These are phyloP conservation scores for Rhinatrema bivittatum DNA, from an alignment of 2,797 vertebrate species.

Conservation along the genomic window DNA sequence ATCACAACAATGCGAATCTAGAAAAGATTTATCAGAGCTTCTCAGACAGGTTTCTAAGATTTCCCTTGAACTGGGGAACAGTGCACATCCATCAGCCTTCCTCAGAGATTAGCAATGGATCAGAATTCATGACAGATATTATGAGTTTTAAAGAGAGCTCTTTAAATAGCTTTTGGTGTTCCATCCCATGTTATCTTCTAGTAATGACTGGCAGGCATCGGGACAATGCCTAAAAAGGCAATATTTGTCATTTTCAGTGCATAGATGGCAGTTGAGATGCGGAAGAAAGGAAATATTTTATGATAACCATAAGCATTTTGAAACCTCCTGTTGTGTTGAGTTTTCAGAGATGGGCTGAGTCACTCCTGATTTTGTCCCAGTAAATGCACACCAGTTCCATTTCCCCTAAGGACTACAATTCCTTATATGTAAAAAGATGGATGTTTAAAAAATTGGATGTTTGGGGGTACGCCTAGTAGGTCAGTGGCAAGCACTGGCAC, in stretches of 20 bases:
- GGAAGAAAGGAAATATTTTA: too few relatives aligned
- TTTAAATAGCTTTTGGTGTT: slow-evolving; percentile 13
- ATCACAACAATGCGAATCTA: slow-evolving; percentile 22
- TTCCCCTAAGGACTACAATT: too few relatives aligned
- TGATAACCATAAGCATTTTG: too few relatives aligned
- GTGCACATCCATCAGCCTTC: slow-evolving; percentile 13
- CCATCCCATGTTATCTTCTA: slow-evolving; percentile 11
- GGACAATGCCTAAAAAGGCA: slow-evolving; percentile 21
- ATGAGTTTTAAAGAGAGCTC: slow-evolving; percentile 20
- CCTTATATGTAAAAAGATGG: too few relatives aligned
- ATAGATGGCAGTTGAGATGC: slow-evolving; percentile 15
- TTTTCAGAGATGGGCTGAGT: too few relatives aligned
- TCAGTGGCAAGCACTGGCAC: too few relatives aligned
- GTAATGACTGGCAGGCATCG: slow-evolving; percentile 20
- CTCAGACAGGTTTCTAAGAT: slow-evolving; percentile 11
- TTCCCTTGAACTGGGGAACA: slow-evolving; percentile 5
- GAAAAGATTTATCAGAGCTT: slow-evolving; percentile 32
- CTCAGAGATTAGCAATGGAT: slow-evolving; percentile 1
- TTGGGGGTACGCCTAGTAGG: too few relatives aligned
- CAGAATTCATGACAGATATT: slow-evolving; percentile 12
- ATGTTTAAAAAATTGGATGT: too few relatives aligned
- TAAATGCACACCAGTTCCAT: too few relatives aligned
- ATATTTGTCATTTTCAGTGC: slow-evolving; percentile 16
- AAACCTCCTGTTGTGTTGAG: too few relatives aligned
- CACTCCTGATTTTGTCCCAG: too few relatives aligned